Percentiles rank a stretch among this genome's conserved stretches.
These are phyloP conservation scores for Diabrotica balteata DNA, from an alignment of 2,888 invertebrate genomes.

Conservation along the genomic window DNA sequence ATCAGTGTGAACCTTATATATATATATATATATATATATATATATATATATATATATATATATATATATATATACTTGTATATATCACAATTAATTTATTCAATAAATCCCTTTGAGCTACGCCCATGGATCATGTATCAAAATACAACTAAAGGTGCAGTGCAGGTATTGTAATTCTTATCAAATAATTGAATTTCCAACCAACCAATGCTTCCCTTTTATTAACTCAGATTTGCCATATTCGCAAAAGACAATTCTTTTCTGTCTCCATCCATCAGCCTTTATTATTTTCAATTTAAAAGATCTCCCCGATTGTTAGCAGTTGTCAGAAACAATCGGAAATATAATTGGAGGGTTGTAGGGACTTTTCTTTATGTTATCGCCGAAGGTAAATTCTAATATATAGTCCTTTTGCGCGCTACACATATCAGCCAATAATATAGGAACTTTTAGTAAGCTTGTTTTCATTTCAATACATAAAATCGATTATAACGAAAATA, in stretches of 20 bases:
- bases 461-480: too few relatives aligned
- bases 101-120: too few relatives aligned
- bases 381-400: background rate
- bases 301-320: slow-evolving; percentile 7
- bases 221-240: slow-evolving; percentile 22
- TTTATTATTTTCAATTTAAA: slow-evolving; percentile 23
- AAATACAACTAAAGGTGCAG: slow-evolving; percentile 25
- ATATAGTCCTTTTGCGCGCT: too few relatives aligned
- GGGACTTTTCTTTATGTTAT: background rate
- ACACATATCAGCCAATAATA: too few relatives aligned
- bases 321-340: slow-evolving; percentile 19
- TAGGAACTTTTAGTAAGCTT: too few relatives aligned
- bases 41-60: too few relatives aligned
- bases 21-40: too few relatives aligned
- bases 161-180: slow-evolving; percentile 36
- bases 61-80: too few relatives aligned
- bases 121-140: background rate
- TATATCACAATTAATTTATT: too few relatives aligned
- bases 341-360: slow-evolving; percentile 1
- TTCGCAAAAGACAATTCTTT: slow-evolving; percentile 25
- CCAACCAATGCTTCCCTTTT: slow-evolving; percentile 18
- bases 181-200: slow-evolving; percentile 40
- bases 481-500: too few relatives aligned
- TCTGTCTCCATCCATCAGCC: slow-evolving; percentile 22
- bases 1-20: too few relatives aligned